Conservation (phyloP, 2,888 invertebrate species). For the Eucera pruinosa region DNA sequence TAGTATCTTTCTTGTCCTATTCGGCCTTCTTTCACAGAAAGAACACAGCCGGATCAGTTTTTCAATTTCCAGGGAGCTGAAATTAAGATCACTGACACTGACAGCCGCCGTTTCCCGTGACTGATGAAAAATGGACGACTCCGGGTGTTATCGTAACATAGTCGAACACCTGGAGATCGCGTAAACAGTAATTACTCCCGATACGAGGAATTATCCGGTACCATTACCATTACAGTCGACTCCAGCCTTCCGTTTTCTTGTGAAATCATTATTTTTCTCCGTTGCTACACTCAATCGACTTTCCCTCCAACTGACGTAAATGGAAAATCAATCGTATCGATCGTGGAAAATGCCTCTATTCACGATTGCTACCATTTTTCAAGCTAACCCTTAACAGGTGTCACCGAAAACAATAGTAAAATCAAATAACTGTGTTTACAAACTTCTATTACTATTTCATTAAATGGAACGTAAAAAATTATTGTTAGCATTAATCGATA, state of each 20-base stretch:
- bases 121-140: constrained; percentile 12
- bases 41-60: constrained; percentile 20
- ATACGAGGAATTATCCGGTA: constrained; percentile 45
- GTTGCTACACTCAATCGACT: neutral
- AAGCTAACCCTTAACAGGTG: too few relatives aligned
- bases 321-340: constrained; percentile 12
- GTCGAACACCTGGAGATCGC: neutral
- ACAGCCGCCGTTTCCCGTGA: constrained; percentile 1
- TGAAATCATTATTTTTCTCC: constrained; percentile 15
- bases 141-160: constrained; percentile 16
- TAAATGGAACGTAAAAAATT: too few relatives aligned
- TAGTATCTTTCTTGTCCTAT: neutral
- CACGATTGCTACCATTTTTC: neutral
- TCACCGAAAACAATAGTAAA: too few relatives aligned
- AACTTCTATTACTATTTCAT: too few relatives aligned
- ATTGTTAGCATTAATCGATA: too few relatives aligned
- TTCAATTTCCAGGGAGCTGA: constrained; percentile 17
- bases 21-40: neutral
- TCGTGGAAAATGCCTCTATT: neutral
- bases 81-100: constrained; percentile 26
- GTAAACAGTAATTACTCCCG: constrained; percentile 49
- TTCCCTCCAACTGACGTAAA: constrained; percentile 38
- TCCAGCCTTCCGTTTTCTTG: constrained; percentile 33
- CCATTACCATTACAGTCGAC: constrained; percentile 32
- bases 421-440: too few relatives aligned